Base-by-base conservation (phyloP, 2,797 vertebrate species). In the Sebastes vulpes region DNA sequence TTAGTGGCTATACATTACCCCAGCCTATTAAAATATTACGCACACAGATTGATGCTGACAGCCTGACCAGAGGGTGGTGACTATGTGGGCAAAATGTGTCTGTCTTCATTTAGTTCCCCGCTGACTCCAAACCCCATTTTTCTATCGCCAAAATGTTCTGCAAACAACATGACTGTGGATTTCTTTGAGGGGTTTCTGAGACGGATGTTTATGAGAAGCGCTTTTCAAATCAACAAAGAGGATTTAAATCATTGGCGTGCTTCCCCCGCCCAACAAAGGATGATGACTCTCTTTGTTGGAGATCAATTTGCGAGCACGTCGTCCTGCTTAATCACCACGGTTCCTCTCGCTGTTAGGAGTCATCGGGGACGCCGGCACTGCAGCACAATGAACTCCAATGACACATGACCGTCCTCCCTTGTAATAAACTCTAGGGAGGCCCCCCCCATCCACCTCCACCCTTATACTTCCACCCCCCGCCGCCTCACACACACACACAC, bases 1-100 rank as follows among this genome's bases (percentile, higher is more conserved):
- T 96, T 96, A 97, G 95, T 94, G 94, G 94, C 96, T 94, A 96
- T 97, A 97, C 94, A 93, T 96, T 97, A 96, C 97, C 95, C 95
- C 88, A 87, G 93, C 75, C 92, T 91, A 96, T 95, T 97, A 96
- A 96, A 85, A 93, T 93, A 95, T 96, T 75, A 66, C 84, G 72
- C 93, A 92, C 96, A 91, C 95, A 96, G 95, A 96, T 95, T 93
- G 97, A 97, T 96, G 97, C 94, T 92, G 95, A 96, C 96, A 95
- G 90, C 88, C 96, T 64, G 90, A 91, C 81, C 85, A 89, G 88
- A 87, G 80, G 75, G 82, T 31, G 84, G 87, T 68, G 76, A 84
- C 81, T 77, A 56, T 90, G 85, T 84, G 88, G 89, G 77, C 81
- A 83, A 81, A 81, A 89, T 80, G 88, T 90, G 89, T 84, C 88